Conservation (phyloP, 2,797 vertebrate genomes). For the Hoplostethus mediterraneus region DNA sequence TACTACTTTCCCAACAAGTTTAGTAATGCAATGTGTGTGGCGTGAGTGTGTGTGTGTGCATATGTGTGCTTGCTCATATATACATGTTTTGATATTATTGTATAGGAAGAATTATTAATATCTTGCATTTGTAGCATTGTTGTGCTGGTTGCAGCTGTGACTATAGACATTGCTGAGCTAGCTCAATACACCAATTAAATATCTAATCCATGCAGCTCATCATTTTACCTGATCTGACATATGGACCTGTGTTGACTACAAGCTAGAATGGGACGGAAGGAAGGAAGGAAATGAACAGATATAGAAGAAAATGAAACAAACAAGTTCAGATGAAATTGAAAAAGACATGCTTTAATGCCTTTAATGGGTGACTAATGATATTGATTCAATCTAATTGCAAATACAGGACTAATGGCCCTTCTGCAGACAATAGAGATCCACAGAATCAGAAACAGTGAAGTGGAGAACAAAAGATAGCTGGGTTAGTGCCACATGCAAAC, state of each 20-base stretch:
- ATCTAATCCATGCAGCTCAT: not conserved
- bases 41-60: slow-evolving; percentile 9
- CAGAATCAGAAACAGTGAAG: slow-evolving; percentile 51
- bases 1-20: slow-evolving; percentile 62
- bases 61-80: slow-evolving; percentile 2
- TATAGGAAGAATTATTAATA: slow-evolving; percentile 11
- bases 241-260: not conserved
- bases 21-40: slow-evolving; percentile 35
- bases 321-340: slow-evolving; percentile 44
- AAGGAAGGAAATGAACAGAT: slow-evolving; percentile 6
- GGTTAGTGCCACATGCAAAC: slow-evolving; percentile 33
- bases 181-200: not conserved
- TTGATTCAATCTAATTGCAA: slow-evolving; percentile 72
- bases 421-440: slow-evolving; percentile 25
- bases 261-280: not conserved
- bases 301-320: slow-evolving; percentile 6
- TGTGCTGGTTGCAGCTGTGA: not conserved
- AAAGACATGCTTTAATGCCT: slow-evolving; percentile 60
- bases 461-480: slow-evolving; percentile 39
- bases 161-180: not conserved
- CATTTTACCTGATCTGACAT: not conserved
- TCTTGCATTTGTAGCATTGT: slow-evolving; percentile 1
- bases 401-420: slow-evolving; percentile 60
- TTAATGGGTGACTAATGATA: slow-evolving; percentile 71
- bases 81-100: slow-evolving; percentile 41